phyloP scores from a whole-genome alignment of 2,113 vertebrate species.

The Semicossyphus pulcher region DNA sequence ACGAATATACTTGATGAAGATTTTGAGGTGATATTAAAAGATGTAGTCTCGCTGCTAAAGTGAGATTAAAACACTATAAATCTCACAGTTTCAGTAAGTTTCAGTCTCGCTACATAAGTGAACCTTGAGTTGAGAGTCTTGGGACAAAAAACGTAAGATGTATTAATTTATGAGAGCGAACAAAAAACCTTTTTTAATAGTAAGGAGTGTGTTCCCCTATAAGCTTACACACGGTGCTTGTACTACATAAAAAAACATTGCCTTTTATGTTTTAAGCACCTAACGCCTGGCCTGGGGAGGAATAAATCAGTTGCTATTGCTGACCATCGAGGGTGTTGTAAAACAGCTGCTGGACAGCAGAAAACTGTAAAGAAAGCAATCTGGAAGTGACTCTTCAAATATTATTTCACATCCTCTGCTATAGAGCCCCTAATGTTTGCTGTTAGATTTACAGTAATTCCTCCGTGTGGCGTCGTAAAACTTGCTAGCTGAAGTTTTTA shows the following conservation, averaged over 20 bases:
- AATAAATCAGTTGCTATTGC: slow-evolving; percentile 28
- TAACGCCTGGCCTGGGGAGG: background rate
- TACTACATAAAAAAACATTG: slow-evolving; percentile 1
- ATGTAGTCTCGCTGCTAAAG: too few species aligned
- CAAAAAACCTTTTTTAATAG: background rate
- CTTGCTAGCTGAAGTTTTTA: slow-evolving; percentile 54
- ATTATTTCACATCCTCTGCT: slow-evolving; percentile 47
- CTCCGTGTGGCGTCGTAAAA: slow-evolving; percentile 50
- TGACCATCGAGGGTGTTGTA: slow-evolving; percentile 23
- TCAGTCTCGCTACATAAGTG: too few species aligned
- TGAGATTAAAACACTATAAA: too few species aligned
- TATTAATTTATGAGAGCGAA: background rate
- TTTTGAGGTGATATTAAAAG: too few species aligned
- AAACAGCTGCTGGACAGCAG: slow-evolving; percentile 13
- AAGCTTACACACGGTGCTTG: background rate
- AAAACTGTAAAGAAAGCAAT: slow-evolving; percentile 40
- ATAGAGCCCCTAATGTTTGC: slow-evolving; percentile 22
- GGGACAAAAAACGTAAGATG: too few species aligned
- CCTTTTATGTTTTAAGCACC: background rate
- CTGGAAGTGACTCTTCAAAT: slow-evolving; percentile 48
- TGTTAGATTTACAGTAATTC: slow-evolving; percentile 41
- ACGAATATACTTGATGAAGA: too few species aligned
- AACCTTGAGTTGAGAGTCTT: too few species aligned
- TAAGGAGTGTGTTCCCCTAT: background rate
- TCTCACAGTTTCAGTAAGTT: too few species aligned